phyloP scores from a whole-genome alignment of 2,888 invertebrate genomes.

The Bombyx huttoni region DNA sequence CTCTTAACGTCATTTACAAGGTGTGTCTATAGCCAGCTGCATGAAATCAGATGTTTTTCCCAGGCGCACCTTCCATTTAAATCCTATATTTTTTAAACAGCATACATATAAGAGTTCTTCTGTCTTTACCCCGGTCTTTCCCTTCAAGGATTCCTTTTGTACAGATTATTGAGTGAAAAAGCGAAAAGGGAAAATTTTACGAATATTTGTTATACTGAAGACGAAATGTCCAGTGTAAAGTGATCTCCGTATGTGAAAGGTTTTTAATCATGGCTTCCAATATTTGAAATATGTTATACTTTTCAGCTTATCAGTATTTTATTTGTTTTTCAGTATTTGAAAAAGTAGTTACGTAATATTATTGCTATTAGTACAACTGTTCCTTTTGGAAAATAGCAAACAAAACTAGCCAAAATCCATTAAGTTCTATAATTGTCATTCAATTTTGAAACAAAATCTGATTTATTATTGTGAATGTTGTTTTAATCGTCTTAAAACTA shows the following conservation, averaged over 20 bases:
- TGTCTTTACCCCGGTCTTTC: constrained; percentile 16
- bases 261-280: background rate
- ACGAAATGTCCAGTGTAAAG: background rate
- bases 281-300: background rate
- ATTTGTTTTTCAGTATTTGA: background rate
- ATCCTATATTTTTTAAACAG: background rate
- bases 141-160: constrained; percentile 37
- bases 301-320: background rate
- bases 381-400: no score
- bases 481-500: no score
- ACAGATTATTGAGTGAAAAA: constrained; percentile 38
- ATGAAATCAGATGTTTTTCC: no score
- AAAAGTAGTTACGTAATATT: no score
- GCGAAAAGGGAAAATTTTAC: constrained; percentile 23
- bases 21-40: no score
- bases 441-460: no score
- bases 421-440: no score
- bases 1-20: no score
- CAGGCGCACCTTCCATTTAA: background rate
- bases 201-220: background rate
- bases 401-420: no score
- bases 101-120: constrained; percentile 21
- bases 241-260: background rate
- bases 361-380: no score
- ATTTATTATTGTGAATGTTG: no score